Evolutionary conservation across 2,888 invertebrate genomes (phyloP).

Genomic region (Meta bourneti): DNA sequence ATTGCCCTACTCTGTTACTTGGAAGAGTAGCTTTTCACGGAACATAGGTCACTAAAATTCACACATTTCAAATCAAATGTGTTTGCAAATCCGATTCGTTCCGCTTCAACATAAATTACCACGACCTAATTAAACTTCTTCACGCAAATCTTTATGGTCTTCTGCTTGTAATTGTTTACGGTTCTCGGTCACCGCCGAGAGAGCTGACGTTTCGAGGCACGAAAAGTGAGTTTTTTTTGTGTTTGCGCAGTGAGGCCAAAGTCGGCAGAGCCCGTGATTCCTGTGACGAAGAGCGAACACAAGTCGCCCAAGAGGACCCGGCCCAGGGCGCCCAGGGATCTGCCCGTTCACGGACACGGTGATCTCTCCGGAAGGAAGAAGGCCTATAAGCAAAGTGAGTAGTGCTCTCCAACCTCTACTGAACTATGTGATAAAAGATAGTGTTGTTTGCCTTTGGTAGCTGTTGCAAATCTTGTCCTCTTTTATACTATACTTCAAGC

Average conservation of each 20-base stretch:
- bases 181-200: no score
- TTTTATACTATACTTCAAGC: background rate
- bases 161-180: no score
- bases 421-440: background rate
- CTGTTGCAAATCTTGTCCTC: background rate
- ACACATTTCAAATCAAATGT: no score
- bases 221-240: no score
- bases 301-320: conserved; percentile 72
- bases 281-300: conserved; percentile 58
- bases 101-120: no score
- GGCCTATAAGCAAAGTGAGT: conserved; percentile 62
- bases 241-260: conserved; percentile 61
- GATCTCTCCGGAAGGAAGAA: conserved; percentile 72
- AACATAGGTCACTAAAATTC: no score
- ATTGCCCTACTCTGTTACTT: no score
- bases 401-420: background rate
- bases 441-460: background rate
- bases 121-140: no score
- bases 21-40: no score
- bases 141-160: no score
- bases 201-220: no score
- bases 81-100: no score
- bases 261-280: conserved; percentile 72
- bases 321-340: conserved; percentile 69
- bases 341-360: conserved; percentile 72